phyloP scores from a whole-genome alignment of 2,797 vertebrate species.

The Propithecus perrieri region DNA sequence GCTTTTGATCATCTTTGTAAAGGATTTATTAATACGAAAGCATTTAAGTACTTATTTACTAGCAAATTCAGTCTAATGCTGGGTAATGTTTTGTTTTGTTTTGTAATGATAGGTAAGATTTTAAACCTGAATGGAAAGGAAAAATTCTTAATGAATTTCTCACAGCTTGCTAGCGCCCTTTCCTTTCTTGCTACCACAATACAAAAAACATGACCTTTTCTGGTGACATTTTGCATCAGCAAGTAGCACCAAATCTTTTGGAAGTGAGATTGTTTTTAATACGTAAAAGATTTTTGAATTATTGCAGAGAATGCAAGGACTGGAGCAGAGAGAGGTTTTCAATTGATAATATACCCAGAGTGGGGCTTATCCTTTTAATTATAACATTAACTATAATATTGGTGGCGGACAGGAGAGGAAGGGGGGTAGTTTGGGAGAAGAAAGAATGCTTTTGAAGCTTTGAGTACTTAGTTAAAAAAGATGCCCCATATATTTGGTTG shows the following conservation, averaged over 20 bases:
- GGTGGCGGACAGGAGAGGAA: not conserved
- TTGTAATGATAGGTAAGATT: not conserved
- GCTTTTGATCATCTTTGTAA: slow-evolving; percentile 3
- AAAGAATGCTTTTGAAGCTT: slow-evolving; percentile 41
- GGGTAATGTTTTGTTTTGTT: not conserved
- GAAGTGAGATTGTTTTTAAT: slow-evolving; percentile 51
- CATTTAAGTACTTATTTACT: not conserved
- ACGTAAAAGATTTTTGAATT: slow-evolving; percentile 40
- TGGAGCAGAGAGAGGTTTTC: slow-evolving; percentile 51
- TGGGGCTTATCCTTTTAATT: slow-evolving; percentile 1
- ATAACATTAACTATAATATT: not conserved
- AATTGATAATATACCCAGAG: slow-evolving; percentile 56
- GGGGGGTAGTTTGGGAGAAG: not conserved
- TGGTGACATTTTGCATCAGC: not conserved
- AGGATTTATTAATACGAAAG: not conserved
- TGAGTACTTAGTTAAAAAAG: slow-evolving; percentile 44
- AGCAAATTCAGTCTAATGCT: not conserved
- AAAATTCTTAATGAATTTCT: not conserved
- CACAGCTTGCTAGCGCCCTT: not conserved
- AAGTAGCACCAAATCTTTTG: slow-evolving; percentile 40
- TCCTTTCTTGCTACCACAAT: not conserved
- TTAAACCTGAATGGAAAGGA: not conserved
- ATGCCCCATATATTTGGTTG: slow-evolving; percentile 15
- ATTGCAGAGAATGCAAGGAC: not conserved
- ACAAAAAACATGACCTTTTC: slow-evolving; percentile 33